phyloP scores from a whole-genome alignment of 2,797 vertebrate genomes.

The Benthosema pterotum region DNA sequence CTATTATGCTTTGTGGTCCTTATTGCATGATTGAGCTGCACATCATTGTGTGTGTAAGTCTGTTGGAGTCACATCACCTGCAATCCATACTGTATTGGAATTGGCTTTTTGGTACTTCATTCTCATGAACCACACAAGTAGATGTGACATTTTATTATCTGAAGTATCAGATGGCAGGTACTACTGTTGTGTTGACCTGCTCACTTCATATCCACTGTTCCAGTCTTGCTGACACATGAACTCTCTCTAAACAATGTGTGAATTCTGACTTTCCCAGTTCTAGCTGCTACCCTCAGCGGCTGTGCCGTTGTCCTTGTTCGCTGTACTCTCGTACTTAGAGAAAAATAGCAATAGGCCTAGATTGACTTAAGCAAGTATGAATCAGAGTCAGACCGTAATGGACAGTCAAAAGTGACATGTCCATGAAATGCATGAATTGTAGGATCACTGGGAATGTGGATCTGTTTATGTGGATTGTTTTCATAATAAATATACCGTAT shows the following conservation, averaged over 20 bases:
- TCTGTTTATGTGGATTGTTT: no score
- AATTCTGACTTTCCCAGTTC: no score
- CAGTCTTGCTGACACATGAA: constrained; percentile 1
- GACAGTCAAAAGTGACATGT: neutral
- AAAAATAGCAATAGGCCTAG: no score
- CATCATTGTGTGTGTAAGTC: constrained; percentile 2
- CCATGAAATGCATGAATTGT: constrained; percentile 33
- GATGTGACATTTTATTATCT: constrained; percentile 26
- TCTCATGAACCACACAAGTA: neutral
- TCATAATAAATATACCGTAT: no score
- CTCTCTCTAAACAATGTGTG: constrained; percentile 29
- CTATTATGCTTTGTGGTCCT: neutral
- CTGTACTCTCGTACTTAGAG: no score
- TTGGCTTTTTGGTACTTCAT: constrained; percentile 18
- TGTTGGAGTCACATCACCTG: constrained; percentile 26
- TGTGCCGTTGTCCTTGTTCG: no score
- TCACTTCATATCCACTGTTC: constrained; percentile 34
- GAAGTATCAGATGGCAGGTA: constrained; percentile 55
- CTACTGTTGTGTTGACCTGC: constrained; percentile 51
- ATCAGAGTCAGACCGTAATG: no score
- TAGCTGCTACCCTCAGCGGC: no score
- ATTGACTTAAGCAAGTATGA: no score
- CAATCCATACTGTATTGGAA: constrained; percentile 10
- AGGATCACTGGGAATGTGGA: no score
- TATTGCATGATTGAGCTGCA: constrained; percentile 22